Evolutionary conservation across 2,113 vertebrate genomes (phyloP).

Genomic region (Myrmecobius fasciatus): DNA sequence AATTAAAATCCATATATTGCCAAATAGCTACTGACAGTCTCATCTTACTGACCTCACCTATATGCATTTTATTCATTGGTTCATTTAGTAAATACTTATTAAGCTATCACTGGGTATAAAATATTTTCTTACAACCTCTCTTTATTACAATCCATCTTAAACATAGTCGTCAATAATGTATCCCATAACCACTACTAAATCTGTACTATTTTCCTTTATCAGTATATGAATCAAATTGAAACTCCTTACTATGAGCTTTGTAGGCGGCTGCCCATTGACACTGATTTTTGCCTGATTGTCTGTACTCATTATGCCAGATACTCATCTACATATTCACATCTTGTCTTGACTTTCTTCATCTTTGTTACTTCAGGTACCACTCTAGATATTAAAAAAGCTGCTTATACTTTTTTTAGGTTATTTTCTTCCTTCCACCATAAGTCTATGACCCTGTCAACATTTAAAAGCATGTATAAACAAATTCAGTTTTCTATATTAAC

Average conservation of each 20-base stretch:
- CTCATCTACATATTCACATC: neutral
- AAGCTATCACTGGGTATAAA: slow-evolving; percentile 4
- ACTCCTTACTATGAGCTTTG: neutral
- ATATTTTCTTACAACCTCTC: neutral
- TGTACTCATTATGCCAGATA: slow-evolving; percentile 10
- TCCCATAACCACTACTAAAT: neutral
- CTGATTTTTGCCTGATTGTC: neutral
- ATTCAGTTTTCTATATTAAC: neutral
- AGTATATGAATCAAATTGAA: neutral
- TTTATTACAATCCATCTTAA: slow-evolving; percentile 38
- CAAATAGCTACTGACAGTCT: neutral
- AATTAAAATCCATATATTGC: neutral
- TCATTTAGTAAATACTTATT: neutral
- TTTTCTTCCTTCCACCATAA: slow-evolving; percentile 18
- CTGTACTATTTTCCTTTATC: neutral
- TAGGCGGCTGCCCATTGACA: neutral
- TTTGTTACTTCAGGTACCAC: neutral
- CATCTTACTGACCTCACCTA: neutral
- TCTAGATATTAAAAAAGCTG: slow-evolving; percentile 25
- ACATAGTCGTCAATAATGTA: neutral
- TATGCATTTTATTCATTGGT: neutral
- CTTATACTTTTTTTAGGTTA: neutral
- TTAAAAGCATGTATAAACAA: slow-evolving; percentile 11
- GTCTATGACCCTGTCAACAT: neutral
- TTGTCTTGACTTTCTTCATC: neutral